Evolutionary conservation across 1,140 invertebrate genomes (phyloP), one percentile per base, ranked within the genome.

Genomic region (Heterodera carotae): DNA sequence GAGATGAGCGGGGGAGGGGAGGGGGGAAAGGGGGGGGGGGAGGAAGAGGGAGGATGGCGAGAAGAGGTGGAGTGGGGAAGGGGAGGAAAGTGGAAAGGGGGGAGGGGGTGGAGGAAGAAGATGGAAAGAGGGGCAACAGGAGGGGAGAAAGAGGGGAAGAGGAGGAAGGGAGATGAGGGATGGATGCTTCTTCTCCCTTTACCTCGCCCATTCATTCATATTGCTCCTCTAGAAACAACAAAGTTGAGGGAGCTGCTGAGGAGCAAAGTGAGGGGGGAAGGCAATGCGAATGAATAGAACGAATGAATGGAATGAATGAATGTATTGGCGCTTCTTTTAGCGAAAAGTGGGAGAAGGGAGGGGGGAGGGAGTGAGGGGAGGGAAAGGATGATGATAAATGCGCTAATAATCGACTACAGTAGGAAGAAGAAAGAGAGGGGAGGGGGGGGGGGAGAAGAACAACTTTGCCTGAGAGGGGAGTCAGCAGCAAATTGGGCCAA

Each of bases 381-480:
- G n/a, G n/a, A n/a, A n/a, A 34, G 27, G 62, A 34, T 15, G 62
- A 66, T 66, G 62, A 66, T 66, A 25, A 66, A 66, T 66, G n/a
- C 62, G 62, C 62, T 25, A n/a, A 66, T 66, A 66, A 66, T 66
- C 62, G 62, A 66, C 62, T 66, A 66, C 62, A 66, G 62, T 66
- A 66, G 27, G 62, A 66, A 18, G 62, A 66, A 25, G 48, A 22
- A 22, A 22, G 4, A 5, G 48, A 18, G 48, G 18, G 15, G 18
- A 18, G 4, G 48, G 1, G 48, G 48, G 48, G 48, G 48, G 48
- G 48, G 18, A 22, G 48, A 18, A 53, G 48, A 53, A 53, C 48
- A 53, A 53, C 48, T 53, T 53, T n/a, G n/a, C n/a, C n/a, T n/a
- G n/a, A n/a, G n/a, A 22, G 4, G 48, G 48, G 48, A 18, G 48